Base-by-base conservation (phyloP, 2,888 invertebrate species). In the Cataglyphis albicans region DNA sequence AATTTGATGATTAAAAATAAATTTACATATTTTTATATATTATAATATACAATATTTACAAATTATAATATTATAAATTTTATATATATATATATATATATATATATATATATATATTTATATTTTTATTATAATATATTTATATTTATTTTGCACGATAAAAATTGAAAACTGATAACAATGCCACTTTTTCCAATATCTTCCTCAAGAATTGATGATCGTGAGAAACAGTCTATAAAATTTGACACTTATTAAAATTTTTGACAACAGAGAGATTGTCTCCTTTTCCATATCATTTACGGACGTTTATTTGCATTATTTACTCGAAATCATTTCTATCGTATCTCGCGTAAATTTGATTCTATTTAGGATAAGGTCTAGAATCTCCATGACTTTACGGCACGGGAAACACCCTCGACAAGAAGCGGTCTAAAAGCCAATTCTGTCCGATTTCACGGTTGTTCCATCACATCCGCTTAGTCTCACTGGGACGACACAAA, bases 391-490 rank as follows among this genome's bases (percentile, higher is more conserved):
- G 70, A n/a, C n/a, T 73, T 68, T 64, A 29, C 18, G n/a, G 35
- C 12, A 76, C 52, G 38, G 29, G 55, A 72, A 48, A 48, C 52
- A 38, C 41, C 35, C 72, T 72, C 59, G 35, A 35, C 21, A 72
- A 61, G 67, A 41, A 57, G 32, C 48, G 73, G 15, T 35, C 55
- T 41, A 41, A 81, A 81, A 86, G 74, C 61, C 76, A 85, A 85
- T 87, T 83, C 83, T 75, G 59, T 72, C 81, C 82, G 83, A 87
- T 87, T 87, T 87, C 75, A 83, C 83, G 87, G 73, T 44, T 82
- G 67, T 63, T 85, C 74, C 55, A 65, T 78, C 81, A 59, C 74
- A 81, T 87, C 57, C 82, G 78, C 55, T 80, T 52, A 83, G 63
- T 63, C 76, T 76, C 75, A 61, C 44, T 55, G 63, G 41, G 61